phyloP scores from a whole-genome alignment of 2,888 invertebrate genomes.

The Dicranocentrus wangi region DNA sequence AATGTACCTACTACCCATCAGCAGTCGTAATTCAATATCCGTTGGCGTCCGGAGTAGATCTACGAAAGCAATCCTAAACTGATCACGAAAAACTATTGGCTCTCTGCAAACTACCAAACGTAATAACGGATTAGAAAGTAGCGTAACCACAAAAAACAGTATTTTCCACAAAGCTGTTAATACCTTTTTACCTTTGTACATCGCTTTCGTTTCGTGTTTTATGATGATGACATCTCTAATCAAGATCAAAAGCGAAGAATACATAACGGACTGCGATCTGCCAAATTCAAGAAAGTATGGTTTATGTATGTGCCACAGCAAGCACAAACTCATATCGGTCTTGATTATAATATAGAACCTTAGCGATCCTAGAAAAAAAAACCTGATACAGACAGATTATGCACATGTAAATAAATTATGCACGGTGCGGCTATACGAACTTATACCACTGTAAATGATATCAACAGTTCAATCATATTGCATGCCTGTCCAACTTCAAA shows the following conservation, averaged over 20 bases:
- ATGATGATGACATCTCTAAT: slow-evolving; percentile 55
- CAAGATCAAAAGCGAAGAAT: slow-evolving; percentile 37
- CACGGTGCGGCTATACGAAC: slow-evolving; percentile 37
- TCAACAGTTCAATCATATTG: slow-evolving; percentile 4
- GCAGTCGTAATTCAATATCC: too few relatives aligned
- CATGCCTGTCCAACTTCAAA: neutral
- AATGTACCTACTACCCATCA: too few relatives aligned
- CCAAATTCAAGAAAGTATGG: neutral
- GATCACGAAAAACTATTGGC: too few relatives aligned
- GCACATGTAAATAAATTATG: slow-evolving; percentile 52
- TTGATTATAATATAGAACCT: too few relatives aligned
- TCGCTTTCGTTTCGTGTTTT: too few relatives aligned
- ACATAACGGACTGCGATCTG: slow-evolving; percentile 1
- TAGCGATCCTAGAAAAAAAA: too few relatives aligned
- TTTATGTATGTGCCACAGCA: neutral
- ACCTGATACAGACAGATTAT: too few relatives aligned
- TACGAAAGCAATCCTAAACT: too few relatives aligned
- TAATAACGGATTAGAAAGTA: slow-evolving; percentile 2
- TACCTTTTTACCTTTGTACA: too few relatives aligned
- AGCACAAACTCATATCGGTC: neutral
- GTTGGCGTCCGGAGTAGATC: too few relatives aligned
- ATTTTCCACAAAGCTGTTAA: neutral
- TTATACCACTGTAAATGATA: slow-evolving; percentile 10
- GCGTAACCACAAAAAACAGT: slow-evolving; percentile 38
- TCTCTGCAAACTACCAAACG: too few relatives aligned